Base-by-base conservation (phyloP, 2,888 invertebrate genomes). In the Amphimallon solstitiale region DNA sequence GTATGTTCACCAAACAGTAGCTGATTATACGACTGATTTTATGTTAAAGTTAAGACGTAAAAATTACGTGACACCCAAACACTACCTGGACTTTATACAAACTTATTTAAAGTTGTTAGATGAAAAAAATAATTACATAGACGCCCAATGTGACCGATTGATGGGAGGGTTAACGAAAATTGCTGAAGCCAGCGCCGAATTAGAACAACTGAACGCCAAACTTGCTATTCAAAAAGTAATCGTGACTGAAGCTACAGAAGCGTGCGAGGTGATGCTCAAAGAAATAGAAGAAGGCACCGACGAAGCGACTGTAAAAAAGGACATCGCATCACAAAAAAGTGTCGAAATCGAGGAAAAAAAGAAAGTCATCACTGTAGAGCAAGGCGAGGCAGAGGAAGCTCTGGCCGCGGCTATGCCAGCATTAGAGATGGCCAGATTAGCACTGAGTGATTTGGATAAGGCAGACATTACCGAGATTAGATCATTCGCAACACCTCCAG, bases 11-110 rank as follows among this genome's bases (percentile, higher is more conserved):
- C 86, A 88, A 75, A 88, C 90, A 0, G 89, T 95, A 5, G 88
- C 87, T 38, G 80, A 85, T 0, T 95, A 92, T 80, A 91, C 92
- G 0, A 77, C 78, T 0, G 91, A 92, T 71, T 97, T 94, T 78
- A 82, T 88, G 19, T 81, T 87, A 66, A 91, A 92, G 67, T 81
- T 95, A 54, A 85, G 95, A 12, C 85, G 95, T 9, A 90, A 87
- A 79, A 95, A 95, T 82, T 95, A 90, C 79, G 94, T 96, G 1
- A 96, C 96, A 0, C 96, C 96, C 0, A 95, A 94, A 74, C 95
- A 96, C 77, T 97, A 94, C 80, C 85, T 97, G 77, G 95, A 96
- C 81, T 95, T 88, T 76, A 91, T 97, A 65, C 88, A 88, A 61
- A 91, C 89, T 1, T 96, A 95, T 77, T 78, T 95, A 1, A 86